Percentiles rank a stretch among this genome's conserved stretches.
Evolutionary conservation across 2,888 invertebrate genomes (phyloP).

Genomic region (Melikaiella ostensackeni): DNA sequence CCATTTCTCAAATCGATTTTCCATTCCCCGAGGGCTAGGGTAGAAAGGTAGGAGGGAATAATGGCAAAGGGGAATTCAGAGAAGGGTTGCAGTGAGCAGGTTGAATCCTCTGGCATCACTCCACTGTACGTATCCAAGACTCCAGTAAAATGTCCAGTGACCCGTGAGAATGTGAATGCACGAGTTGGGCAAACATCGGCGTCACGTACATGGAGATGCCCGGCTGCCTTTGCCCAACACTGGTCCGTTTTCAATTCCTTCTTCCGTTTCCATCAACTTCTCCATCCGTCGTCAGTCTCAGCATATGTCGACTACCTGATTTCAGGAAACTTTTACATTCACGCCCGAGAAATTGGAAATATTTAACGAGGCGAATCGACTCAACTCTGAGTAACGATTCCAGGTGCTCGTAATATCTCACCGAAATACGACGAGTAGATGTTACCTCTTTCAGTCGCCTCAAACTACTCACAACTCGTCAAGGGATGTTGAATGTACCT

Average conservation of each 20-base stretch:
- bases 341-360: conserved; percentile 19
- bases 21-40: conserved; percentile 36
- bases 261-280: conserved; percentile 46
- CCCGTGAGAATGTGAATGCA: conserved; percentile 73
- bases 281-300: conserved; percentile 21
- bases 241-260: conserved; percentile 52
- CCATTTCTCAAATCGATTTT: conserved; percentile 47
- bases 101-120: conserved; percentile 14
- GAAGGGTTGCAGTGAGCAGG: conserved; percentile 10
- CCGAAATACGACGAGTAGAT: too few species aligned
- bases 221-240: conserved; percentile 53
- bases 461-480: too few species aligned
- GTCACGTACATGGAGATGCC: conserved; percentile 61
- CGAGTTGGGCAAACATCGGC: conserved; percentile 69
- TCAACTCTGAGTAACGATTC: neutral
- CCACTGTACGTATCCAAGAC: conserved; percentile 46
- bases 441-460: too few species aligned
- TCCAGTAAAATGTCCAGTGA: conserved; percentile 67
- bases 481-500: too few species aligned
- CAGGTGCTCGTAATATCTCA: neutral
- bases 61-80: conserved; percentile 21
- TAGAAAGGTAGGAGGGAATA: neutral
- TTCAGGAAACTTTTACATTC: neutral
- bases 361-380: neutral
- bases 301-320: neutral